Percentiles rank a stretch among this genome's conserved stretches.
Evolutionary conservation across 1,140 invertebrate genomes (phyloP).

Genomic region (Hylaeus volcanicus): DNA sequence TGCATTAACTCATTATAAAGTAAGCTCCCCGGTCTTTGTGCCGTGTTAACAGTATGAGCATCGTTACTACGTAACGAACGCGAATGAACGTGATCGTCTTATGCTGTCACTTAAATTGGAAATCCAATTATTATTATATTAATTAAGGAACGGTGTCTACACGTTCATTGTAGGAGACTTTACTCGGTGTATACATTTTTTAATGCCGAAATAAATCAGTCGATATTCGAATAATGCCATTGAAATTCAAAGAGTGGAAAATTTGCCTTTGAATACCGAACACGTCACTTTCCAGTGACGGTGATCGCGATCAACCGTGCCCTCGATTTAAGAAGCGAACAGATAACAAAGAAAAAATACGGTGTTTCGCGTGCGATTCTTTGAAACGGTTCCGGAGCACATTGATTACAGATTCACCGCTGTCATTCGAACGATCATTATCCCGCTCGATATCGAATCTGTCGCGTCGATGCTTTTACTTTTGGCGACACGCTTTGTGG

Average conservation of each 20-base stretch:
- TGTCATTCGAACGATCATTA: conserved; percentile 7
- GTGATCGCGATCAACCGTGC: too few species aligned
- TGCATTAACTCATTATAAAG: conserved; percentile 51
- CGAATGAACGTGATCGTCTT: conserved; percentile 8
- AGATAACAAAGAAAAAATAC: too few species aligned
- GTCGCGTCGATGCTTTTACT: conserved; percentile 5
- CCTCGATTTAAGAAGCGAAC: too few species aligned
- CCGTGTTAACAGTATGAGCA: conserved; percentile 14
- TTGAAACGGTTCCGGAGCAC: not conserved
- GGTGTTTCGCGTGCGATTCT: too few species aligned
- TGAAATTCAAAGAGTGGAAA: too few species aligned
- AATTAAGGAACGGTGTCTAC: not conserved
- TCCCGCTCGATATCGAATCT: not conserved
- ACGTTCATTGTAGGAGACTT: too few species aligned
- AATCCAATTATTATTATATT: conserved; percentile 9
- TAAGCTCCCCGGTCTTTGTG: conserved; percentile 1
- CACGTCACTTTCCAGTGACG: too few species aligned
- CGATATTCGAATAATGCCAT: too few species aligned
- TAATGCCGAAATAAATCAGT: too few species aligned
- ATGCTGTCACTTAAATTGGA: not conserved
- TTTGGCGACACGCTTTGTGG: too few species aligned
- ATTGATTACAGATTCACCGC: not conserved
- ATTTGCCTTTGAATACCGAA: too few species aligned
- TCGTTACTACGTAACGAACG: conserved; percentile 11
- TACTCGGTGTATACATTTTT: too few species aligned